Conservation (phyloP, 2,888 invertebrate genomes). For the Psylliodes chrysocephalus region DNA sequence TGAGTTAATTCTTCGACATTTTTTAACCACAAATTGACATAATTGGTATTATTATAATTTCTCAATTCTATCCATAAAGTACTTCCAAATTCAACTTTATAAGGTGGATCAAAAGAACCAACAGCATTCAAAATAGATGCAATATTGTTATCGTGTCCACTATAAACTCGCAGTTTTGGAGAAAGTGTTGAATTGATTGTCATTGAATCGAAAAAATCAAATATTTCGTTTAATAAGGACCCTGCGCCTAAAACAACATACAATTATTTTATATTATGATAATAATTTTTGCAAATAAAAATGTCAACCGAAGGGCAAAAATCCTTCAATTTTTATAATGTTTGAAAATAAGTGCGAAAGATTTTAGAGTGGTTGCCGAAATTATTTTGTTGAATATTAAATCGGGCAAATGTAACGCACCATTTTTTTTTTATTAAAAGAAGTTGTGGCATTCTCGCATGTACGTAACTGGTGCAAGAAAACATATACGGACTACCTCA, state of each 20-base stretch:
- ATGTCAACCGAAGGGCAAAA: neutral
- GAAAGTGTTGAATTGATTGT: neutral
- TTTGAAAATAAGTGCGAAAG: too few relatives aligned
- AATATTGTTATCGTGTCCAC: slow-evolving; percentile 81
- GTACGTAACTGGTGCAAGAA: too few relatives aligned
- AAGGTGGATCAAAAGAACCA: slow-evolving; percentile 69
- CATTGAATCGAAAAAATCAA: slow-evolving; percentile 14
- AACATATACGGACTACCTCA: too few relatives aligned
- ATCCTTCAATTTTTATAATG: too few relatives aligned
- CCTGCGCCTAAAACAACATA: slow-evolving; percentile 61
- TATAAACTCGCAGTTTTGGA: slow-evolving; percentile 74
- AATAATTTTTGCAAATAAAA: neutral
- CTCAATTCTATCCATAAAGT: slow-evolving; percentile 77
- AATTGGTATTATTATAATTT: slow-evolving; percentile 41
- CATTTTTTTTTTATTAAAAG: too few relatives aligned
- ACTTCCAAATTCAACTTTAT: slow-evolving; percentile 73
- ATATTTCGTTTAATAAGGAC: neutral
- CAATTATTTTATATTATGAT: neutral
- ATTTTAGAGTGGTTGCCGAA: too few relatives aligned
- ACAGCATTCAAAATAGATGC: slow-evolving; percentile 75
- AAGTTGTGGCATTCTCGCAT: too few relatives aligned
- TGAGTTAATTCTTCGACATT: slow-evolving; percentile 10
- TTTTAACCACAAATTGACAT: slow-evolving; percentile 32
- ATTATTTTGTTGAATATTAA: too few relatives aligned
- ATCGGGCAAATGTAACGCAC: too few relatives aligned